phyloP scores from a whole-genome alignment of 2,797 vertebrate genomes.

The Calcarius lapponicus region DNA sequence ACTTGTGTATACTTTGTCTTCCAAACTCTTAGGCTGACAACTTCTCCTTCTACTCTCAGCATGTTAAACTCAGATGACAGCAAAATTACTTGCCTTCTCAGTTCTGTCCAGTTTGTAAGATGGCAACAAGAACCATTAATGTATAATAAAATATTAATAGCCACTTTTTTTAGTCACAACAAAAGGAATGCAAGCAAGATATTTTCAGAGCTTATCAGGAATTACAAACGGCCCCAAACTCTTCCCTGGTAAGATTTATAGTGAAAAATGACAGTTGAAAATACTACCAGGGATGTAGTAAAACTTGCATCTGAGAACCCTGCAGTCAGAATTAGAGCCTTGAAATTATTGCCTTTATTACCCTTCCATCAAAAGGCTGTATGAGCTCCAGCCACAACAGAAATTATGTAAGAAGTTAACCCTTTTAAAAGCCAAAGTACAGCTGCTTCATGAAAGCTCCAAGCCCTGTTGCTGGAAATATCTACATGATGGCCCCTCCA shows the following conservation, averaged over 20 bases:
- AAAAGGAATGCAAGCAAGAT: not conserved
- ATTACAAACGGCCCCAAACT: not conserved
- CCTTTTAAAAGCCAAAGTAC: not conserved
- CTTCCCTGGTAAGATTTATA: not conserved
- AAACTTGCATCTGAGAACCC: not conserved
- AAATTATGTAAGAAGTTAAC: not conserved
- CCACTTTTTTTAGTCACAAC: not conserved
- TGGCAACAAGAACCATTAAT: not conserved
- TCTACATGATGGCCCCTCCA: rapidly evolving
- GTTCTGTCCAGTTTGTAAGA: not conserved
- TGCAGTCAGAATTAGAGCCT: not conserved
- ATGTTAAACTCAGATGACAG: not conserved
- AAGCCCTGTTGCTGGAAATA: not conserved
- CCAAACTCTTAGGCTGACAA: not conserved
- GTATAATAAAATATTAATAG: not conserved
- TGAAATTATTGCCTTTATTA: not conserved
- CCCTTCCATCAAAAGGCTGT: not conserved
- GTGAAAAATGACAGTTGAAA: not conserved
- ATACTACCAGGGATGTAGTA: not conserved
- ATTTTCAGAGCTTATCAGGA: not conserved
- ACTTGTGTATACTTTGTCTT: not conserved
- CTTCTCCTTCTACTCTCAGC: not conserved
- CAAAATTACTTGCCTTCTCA: not conserved
- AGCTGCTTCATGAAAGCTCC: not conserved
- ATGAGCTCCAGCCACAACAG: not conserved